A percentile compares a stretch with the other conserved stretches of the same genome.
Evolutionary conservation across 23 tunicate species (phyloP).

Genomic region (Aplidium turbinatum): DNA sequence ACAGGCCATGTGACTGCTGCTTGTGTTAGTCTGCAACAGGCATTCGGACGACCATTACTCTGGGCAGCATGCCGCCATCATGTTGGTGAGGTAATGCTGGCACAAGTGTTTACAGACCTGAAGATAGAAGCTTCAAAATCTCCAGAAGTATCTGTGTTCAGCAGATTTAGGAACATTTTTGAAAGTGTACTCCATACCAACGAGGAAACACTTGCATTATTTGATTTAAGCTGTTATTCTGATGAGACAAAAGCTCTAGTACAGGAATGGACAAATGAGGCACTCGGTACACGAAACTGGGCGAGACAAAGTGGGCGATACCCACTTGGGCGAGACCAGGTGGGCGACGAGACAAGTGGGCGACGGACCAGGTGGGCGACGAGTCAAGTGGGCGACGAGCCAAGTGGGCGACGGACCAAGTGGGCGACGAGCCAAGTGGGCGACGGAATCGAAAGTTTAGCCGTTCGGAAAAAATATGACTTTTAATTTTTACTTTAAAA

Average conservation of each 20-base stretch:
- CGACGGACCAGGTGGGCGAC: no score
- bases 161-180: background rate
- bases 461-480: no score
- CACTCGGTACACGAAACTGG: no score
- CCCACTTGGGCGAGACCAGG: no score
- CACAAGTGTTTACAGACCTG: background rate
- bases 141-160: slow-evolving; percentile 5
- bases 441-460: no score
- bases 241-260: background rate
- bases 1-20: slow-evolving; percentile 18
- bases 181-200: slow-evolving; percentile 1
- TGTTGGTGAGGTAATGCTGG: slow-evolving; percentile 16
- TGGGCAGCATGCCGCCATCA: slow-evolving; percentile 12
- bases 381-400: no score
- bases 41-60: slow-evolving; percentile 6
- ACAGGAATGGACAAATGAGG: slow-evolving; percentile 10
- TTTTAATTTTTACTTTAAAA: no score
- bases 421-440: no score
- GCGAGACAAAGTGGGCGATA: no score
- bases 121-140: slow-evolving; percentile 16
- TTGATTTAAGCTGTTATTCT: background rate
- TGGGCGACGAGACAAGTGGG: no score
- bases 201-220: slow-evolving; percentile 2
- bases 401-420: no score
- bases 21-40: slow-evolving; percentile 11